Base-by-base conservation (phyloP, 64 coral and sea anemone genomes). In the Acropora yongei region DNA sequence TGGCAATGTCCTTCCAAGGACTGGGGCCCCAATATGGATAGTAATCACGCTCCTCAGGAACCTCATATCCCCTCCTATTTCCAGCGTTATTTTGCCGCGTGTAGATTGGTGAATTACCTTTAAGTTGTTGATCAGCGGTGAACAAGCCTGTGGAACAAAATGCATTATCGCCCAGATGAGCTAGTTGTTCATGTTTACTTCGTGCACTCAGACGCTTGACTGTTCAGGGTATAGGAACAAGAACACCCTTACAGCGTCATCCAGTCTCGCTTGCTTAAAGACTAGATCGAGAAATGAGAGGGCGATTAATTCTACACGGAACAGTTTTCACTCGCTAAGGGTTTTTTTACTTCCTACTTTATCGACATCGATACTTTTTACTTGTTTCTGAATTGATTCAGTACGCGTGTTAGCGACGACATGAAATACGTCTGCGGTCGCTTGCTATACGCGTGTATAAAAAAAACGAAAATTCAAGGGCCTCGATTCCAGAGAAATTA, bases 41-140 rank as follows among this genome's bases (percentile, higher is more conserved):
- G 51, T 55, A 55, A 55, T 55, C 72, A 18, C 86, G 78, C 18
- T 94, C 92, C 79, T 94, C 92, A 20, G 92, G 92, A 30, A 78
- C 78, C 51, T 94, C 92, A 18, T 49, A 94, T 68, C 92, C 92
- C 49, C 92, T 86, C 16, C 92, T 83, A 48, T 68, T 94, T 12
- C 92, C 92, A 51, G 20, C 80, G 53, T 51, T 49, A 46, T 94
- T 90, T 74, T 94, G 92, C 19, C 92, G 79, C 16, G 92, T 94
- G 68, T 89, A 94, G 41, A 89, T 94, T 42, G 92, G 77, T 20
- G 50, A 58, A 77, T 53, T 66, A 66, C 93, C 93, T 84, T 78
- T 85, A 41, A 94, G 87, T 17, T 81, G 57, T 87, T 93, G 47
- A 14, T 81, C 79, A 81, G 79, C 79, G 39, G 79, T 81, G 42